Conservation (phyloP, 2,888 invertebrate species). For the Tetrapedia diversipes region DNA sequence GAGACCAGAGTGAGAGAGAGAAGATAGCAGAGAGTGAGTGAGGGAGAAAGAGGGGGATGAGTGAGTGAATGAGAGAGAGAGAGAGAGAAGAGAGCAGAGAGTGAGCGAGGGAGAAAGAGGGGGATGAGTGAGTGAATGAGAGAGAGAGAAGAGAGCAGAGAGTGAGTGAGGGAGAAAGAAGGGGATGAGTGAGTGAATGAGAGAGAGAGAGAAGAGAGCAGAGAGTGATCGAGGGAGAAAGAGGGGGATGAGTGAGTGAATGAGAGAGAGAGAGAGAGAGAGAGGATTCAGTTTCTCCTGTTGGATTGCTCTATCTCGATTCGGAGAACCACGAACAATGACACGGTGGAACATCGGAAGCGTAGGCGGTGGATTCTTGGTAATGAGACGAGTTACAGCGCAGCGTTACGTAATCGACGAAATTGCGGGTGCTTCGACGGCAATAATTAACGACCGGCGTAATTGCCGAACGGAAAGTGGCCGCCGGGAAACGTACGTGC, state of each 20-base stretch:
- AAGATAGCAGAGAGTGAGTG: no score
- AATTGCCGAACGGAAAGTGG: constrained; percentile 49
- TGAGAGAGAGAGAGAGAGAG: not conserved
- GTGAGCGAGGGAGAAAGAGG: no score
- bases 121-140: no score
- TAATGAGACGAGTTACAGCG: constrained; percentile 48
- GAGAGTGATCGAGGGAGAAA: not conserved
- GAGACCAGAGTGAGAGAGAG: no score
- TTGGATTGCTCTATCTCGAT: not conserved
- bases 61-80: no score
- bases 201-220: no score
- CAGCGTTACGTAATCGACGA: constrained; percentile 51
- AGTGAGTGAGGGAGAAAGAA: no score
- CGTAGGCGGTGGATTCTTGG: constrained; percentile 37
- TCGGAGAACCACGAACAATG: constrained; percentile 24
- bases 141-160: no score
- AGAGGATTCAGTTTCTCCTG: not conserved
- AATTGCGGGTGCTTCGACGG: constrained; percentile 51
- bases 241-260: not conserved
- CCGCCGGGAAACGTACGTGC: constrained; percentile 11
- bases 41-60: no score
- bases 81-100: no score
- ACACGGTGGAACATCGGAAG: constrained; percentile 7
- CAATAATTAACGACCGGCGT: constrained; percentile 51
- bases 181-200: no score